A percentile compares a stretch with the other conserved stretches of the same genome.
These are phyloP conservation scores for Pithys albifrons DNA, from an alignment of 2,113 vertebrate genomes.

Conservation along the genomic window DNA sequence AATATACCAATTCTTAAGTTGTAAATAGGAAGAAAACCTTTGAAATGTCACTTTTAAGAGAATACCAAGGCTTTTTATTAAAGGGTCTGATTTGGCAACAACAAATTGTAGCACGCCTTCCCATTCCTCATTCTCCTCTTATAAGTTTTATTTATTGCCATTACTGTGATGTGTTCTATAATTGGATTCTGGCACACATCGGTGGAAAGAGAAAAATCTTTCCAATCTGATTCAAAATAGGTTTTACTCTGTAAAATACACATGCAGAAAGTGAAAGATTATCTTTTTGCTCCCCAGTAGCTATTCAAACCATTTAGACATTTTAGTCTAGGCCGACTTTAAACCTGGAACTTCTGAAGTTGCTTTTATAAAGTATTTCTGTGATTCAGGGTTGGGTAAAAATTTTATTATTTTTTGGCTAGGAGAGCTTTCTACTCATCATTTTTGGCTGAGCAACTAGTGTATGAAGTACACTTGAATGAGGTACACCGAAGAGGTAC, in stretches of 20 bases:
- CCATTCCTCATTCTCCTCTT: not conserved
- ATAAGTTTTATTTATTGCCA: constrained; percentile 45
- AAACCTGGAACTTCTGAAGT: not conserved
- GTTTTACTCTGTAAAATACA: constrained; percentile 33
- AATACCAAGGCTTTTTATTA: not conserved
- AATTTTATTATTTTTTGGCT: not conserved
- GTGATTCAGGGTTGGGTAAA: not conserved
- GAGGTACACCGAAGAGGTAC: not conserved
- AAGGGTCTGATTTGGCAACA: constrained; percentile 43
- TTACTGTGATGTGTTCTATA: constrained; percentile 54
- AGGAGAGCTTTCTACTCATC: not conserved
- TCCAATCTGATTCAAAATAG: constrained; percentile 37
- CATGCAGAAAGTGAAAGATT: not conserved
- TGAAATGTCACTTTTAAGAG: constrained; percentile 24
- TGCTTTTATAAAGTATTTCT: not conserved
- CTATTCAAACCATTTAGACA: not conserved
- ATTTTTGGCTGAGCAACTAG: not conserved
- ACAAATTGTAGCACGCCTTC: not conserved
- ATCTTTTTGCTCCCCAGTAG: not conserved
- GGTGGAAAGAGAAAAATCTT: constrained; percentile 60
- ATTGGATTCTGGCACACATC: constrained; percentile 47
- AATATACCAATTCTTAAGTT: not conserved
- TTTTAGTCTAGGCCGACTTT: not conserved
- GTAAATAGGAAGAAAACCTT: not conserved
- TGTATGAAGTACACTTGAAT: not conserved